Conservation (phyloP, 1,140 invertebrate species). For the Drosophila bifasciata region DNA sequence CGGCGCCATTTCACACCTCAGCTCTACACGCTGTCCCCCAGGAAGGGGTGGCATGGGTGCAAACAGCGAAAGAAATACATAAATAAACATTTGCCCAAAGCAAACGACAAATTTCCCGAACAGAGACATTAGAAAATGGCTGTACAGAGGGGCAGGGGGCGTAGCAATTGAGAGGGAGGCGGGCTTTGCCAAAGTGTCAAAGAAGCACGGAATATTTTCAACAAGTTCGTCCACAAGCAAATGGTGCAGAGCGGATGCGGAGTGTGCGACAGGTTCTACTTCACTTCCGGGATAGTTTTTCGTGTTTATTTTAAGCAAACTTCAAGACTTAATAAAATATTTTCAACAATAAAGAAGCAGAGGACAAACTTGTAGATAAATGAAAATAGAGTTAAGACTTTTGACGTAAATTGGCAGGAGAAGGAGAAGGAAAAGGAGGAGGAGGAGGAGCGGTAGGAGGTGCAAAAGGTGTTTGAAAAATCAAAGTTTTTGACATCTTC, state of each 20-base stretch:
- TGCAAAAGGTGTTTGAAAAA: too few species aligned
- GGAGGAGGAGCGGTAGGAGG: too few species aligned
- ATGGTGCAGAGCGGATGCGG: conserved; percentile 18
- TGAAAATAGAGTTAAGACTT: too few species aligned
- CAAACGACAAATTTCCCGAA: conserved; percentile 44
- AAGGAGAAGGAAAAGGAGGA: too few species aligned
- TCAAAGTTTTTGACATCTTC: too few species aligned
- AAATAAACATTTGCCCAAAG: conserved; percentile 53
- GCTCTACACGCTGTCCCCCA: neutral
- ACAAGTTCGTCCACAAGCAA: conserved; percentile 22
- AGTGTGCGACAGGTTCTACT: conserved; percentile 35
- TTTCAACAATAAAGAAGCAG: too few species aligned
- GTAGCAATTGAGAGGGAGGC: neutral
- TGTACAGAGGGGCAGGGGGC: neutral
- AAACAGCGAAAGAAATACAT: conserved; percentile 37
- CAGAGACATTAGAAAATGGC: conserved; percentile 35
- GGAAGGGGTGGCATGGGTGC: neutral
- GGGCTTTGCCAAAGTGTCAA: conserved; percentile 17
- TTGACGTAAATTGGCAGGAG: too few species aligned
- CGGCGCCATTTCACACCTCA: conserved; percentile 23
- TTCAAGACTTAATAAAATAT: conserved; percentile 13
- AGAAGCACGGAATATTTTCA: conserved; percentile 14
- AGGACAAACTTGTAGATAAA: too few species aligned
- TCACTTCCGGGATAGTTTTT: neutral
- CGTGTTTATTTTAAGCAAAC: conserved; percentile 9